Percentiles rank a stretch among this genome's conserved stretches.
phyloP scores from a whole-genome alignment of 2,113 vertebrate species.

The Pimephales promelas region DNA sequence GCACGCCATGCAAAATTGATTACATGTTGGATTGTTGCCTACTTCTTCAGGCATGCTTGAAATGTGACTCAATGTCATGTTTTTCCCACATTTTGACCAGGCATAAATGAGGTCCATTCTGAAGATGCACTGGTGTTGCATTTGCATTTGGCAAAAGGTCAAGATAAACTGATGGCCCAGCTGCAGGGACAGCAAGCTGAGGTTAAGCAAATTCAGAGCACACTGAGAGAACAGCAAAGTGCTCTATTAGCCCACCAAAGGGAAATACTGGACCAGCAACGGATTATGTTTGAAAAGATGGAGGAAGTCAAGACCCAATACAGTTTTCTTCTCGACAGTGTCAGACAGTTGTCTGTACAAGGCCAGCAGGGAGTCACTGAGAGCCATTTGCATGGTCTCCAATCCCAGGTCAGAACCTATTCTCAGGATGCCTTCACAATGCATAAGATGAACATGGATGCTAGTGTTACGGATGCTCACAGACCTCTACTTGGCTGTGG shows the following conservation, averaged over 20 bases:
- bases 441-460: slow-evolving; percentile 84
- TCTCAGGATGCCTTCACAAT: slow-evolving; percentile 80
- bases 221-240: slow-evolving; percentile 80
- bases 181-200: slow-evolving; percentile 80
- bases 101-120: slow-evolving; percentile 82
- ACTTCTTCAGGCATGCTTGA: not conserved
- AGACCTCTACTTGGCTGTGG: slow-evolving; percentile 73
- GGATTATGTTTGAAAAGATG: slow-evolving; percentile 84
- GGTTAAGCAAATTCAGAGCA: slow-evolving; percentile 80
- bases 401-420: slow-evolving; percentile 74
- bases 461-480: slow-evolving; percentile 79
- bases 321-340: slow-evolving; percentile 73
- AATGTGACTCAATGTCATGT: not conserved
- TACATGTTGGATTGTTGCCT: slow-evolving; percentile 10
- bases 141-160: slow-evolving; percentile 82
- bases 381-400: slow-evolving; percentile 75
- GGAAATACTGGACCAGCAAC: slow-evolving; percentile 84
- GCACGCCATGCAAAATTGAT: not conserved
- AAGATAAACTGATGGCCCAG: slow-evolving; percentile 83
- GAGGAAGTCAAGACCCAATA: slow-evolving; percentile 84
- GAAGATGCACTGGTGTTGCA: slow-evolving; percentile 85
- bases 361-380: slow-evolving; percentile 79
- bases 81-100: slow-evolving; percentile 65
- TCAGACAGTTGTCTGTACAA: slow-evolving; percentile 81
- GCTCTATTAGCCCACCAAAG: slow-evolving; percentile 78